Conservation (phyloP, 2,888 invertebrate genomes). For the Rhingia campestris region DNA sequence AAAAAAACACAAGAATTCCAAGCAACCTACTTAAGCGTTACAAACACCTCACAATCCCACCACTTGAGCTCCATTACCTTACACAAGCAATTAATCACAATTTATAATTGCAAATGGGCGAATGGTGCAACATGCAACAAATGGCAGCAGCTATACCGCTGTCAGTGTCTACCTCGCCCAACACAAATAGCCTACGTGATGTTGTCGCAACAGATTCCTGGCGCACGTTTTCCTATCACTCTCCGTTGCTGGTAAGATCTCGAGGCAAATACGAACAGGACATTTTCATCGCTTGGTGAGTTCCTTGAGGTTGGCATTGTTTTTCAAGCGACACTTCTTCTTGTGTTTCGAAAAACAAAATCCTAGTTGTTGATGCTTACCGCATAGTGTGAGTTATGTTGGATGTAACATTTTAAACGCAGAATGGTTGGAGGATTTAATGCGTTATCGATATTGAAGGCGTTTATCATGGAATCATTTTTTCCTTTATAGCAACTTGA, state of each 20-base stretch:
- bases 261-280: conserved; percentile 44
- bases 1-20: conserved; percentile 12
- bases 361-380: conserved; percentile 14
- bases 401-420: background rate
- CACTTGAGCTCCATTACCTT: conserved; percentile 66
- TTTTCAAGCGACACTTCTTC: conserved; percentile 60
- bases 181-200: conserved; percentile 70
- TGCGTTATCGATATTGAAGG: too few relatives aligned
- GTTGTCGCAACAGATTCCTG: conserved; percentile 63
- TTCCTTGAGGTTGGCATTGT: conserved; percentile 57
- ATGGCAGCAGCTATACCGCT: conserved; percentile 43
- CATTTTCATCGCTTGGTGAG: conserved; percentile 43
- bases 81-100: conserved; percentile 68
- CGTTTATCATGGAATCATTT: too few relatives aligned
- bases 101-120: conserved; percentile 69
- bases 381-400: background rate
- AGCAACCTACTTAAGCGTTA: conserved; percentile 39
- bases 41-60: conserved; percentile 35
- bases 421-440: too few relatives aligned
- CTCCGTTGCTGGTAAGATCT: conserved; percentile 7
- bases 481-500: too few relatives aligned
- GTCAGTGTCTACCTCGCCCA: conserved; percentile 55
- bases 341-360: conserved; percentile 28
- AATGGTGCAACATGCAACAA: conserved; percentile 66
- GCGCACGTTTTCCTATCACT: conserved; percentile 49